Evolutionary conservation across 2,797 vertebrate species (phyloP).

Genomic region (Hydrolagus colliei): DNA sequence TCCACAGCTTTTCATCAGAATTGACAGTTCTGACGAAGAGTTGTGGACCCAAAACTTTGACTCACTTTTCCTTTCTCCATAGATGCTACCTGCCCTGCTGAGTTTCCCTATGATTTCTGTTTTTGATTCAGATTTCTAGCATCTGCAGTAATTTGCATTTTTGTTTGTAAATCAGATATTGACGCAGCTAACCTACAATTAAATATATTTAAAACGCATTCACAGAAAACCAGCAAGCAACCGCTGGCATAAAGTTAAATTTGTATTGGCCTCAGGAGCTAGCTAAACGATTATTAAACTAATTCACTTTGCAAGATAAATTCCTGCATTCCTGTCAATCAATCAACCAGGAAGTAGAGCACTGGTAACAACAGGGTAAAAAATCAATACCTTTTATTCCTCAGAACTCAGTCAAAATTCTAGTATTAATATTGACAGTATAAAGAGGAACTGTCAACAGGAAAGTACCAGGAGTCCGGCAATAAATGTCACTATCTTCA

Average conservation of each 20-base stretch:
- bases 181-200: not conserved
- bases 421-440: not conserved
- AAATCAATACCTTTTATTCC: constrained; percentile 22
- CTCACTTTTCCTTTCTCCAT: no score
- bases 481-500: not conserved
- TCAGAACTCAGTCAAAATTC: not conserved
- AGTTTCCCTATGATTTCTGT: not conserved
- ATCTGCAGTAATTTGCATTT: no score
- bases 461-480: not conserved
- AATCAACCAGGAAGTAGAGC: not conserved
- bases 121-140: no score
- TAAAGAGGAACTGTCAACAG: not conserved
- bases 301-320: not conserved
- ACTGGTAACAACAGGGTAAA: not conserved
- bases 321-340: not conserved
- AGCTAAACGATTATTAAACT: not conserved
- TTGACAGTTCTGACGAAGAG: no score
- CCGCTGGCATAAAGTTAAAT: not conserved
- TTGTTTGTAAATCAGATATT: not conserved
- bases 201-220: not conserved
- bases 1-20: no score
- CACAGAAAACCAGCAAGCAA: not conserved
- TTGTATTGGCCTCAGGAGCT: not conserved
- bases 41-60: no score
- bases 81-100: no score